Evolutionary conservation across 2,888 invertebrate species (phyloP), one percentile per base, ranked within the genome.

Genomic region (Microplitis deprimator): DNA sequence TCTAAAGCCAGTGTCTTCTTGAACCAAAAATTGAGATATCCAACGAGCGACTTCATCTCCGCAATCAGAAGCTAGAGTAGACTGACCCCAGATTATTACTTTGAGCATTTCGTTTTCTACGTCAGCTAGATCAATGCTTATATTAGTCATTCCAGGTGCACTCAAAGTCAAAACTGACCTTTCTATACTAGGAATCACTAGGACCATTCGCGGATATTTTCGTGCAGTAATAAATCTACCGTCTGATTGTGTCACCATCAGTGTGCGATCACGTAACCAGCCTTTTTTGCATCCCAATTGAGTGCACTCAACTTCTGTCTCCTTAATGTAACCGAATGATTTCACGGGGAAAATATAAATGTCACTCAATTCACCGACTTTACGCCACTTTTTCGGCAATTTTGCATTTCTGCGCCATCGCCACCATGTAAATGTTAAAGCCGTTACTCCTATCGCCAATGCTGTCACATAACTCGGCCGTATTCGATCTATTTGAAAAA

Each of bases 1-100:
- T 69, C 92, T 91, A 65, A 92, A 89, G 5, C 91, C 92, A 0
- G 84, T 85, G 8, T 91, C 89, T 68, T 92, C 90, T 72, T 91
- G 90, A 67, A 92, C 88, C 71, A 93, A 84, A 81, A 91, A 90
- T 74, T 93, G 91, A 0, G 94, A 93, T 84, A 96, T 91, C 96
- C 96, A 96, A 74, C 92, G 92, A 17, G 94, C 93, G 10, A 92
- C 93, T 80, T 93, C 93, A 77, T 92, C 92, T 0, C 96, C 96
- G 86, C 96, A 96, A 85, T 96, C 94, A 82, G 93, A 91, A 0
- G 93, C 94, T 0, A 92, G 90, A 1, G 95, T 91, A 0, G 90
- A 77, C 78, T 89, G 85, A 71, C 92, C 91, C 93, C 93, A 94
- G 0, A 94, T 91, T 0, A 90, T 84, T 0, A 93, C 92, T 4